These are phyloP conservation scores for Hemiprocne comata DNA, from an alignment of 2,113 vertebrate genomes.

Conservation along the genomic window DNA sequence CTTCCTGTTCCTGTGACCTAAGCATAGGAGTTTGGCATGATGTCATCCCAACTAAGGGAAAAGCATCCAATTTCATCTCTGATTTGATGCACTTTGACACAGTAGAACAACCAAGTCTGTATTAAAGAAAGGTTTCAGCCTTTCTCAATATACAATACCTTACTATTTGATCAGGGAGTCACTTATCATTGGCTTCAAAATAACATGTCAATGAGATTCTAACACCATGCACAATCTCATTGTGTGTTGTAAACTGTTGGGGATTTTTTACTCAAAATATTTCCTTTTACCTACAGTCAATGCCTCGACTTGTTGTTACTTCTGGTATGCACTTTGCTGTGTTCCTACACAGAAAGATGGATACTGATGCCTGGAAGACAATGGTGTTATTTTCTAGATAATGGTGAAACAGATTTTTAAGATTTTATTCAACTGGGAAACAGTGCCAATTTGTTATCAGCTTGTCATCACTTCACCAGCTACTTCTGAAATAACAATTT, in stretches of 20 bases:
- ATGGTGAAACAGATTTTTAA: neutral
- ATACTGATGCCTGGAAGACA: neutral
- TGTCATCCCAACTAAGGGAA: neutral
- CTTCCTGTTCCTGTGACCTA: neutral
- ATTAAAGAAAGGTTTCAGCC: neutral
- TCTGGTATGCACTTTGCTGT: neutral
- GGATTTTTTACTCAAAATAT: neutral
- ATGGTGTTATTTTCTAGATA: neutral
- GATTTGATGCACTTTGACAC: neutral
- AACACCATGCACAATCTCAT: neutral
- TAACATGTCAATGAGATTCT: neutral
- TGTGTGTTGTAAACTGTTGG: neutral
- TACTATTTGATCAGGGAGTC: neutral
- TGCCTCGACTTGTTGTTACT: neutral
- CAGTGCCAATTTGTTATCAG: neutral
- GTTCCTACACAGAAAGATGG: neutral
- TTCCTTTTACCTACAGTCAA: conserved; percentile 4
- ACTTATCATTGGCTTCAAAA: neutral
- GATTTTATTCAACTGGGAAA: neutral
- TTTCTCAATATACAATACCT: neutral
- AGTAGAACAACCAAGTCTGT: neutral
- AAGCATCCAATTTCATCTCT: neutral
- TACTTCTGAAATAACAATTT: neutral
- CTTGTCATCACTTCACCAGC: neutral
- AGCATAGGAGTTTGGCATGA: neutral